Base-by-base conservation (phyloP, 37 sponge, comb jelly and placozoan species). In the Axinella damicornis region DNA sequence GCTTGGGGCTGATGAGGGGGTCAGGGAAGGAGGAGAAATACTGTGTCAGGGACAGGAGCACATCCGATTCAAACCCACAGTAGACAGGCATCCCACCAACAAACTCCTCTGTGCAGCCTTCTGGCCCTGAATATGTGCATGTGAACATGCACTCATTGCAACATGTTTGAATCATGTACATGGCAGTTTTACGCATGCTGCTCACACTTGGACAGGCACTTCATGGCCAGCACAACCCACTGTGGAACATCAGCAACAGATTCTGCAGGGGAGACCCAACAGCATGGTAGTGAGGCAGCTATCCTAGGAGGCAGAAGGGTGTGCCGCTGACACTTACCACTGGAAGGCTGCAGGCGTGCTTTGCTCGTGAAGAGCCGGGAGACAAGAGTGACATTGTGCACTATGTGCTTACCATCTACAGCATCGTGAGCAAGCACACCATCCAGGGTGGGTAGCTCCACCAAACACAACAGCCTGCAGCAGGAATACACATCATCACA, bases 121-220 rank as follows among this genome's bases (percentile, higher is more conserved):
- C 72, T 16, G 92, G 92, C 82, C 86, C 91, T 90, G 69, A 22
- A 5, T 40, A 9, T 46, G 4, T 12, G 46, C 18, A 56, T 18
- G 18, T 15, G 18, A 56, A 56, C 15, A 56, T 18, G 18, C 57
- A 56, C 57, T 15, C 57, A 15, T 56, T 24, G 19, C 16, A 14
- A 65, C 67, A 65, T n/a, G n/a, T n/a, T n/a, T n/a, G n/a, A n/a
- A n/a, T n/a, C n/a, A 27, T 4, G 11, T 25, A 11, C 63, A 61
- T 25, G 63, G 27, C 63, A 2, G 11, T 27, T 25, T 61, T n/a
- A 5, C n/a, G n/a, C n/a, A n/a, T n/a, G n/a, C n/a, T n/a, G 36
- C 88, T 82, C 67, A 92, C 92, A 92, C 79, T 92, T 83, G 17
- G 87, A 36, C 31, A 92, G 83, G 60, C 87, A 92, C 53, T 72